These are phyloP conservation scores for Aradophagus sp. DNA, from an alignment of 1,140 invertebrate genomes.

Conservation along the genomic window DNA sequence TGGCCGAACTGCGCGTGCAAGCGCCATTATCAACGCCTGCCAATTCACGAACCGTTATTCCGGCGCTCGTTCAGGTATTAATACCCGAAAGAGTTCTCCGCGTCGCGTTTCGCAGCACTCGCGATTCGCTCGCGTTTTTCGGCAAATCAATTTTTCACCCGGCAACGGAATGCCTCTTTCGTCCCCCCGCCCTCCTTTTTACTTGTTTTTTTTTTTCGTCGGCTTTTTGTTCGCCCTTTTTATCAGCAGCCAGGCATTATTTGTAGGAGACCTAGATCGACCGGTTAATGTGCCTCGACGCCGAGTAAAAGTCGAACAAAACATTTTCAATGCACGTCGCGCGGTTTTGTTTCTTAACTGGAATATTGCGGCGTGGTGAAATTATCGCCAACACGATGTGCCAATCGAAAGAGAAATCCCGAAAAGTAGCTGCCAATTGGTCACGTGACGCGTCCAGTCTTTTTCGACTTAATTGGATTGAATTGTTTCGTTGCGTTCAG, in stretches of 20 bases:
- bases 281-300: slow-evolving; percentile 21
- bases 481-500: too few species aligned
- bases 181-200: not conserved
- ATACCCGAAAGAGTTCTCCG: too few species aligned
- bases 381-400: slow-evolving; percentile 8
- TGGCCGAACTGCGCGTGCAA: slow-evolving; percentile 34
- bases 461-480: too few species aligned
- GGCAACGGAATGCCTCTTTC: too few species aligned
- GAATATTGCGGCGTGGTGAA: slow-evolving; percentile 30
- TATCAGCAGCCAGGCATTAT: slow-evolving; percentile 5
- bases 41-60: slow-evolving; percentile 57
- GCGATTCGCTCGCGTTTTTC: too few species aligned
- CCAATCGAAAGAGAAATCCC: slow-evolving; percentile 30
- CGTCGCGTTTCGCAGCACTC: slow-evolving; percentile 36
- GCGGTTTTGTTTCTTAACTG: slow-evolving; percentile 44
- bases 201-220: slow-evolving; percentile 14
- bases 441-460: too few species aligned
- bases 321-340: slow-evolving; percentile 25
- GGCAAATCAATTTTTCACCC: too few species aligned
- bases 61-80: slow-evolving; percentile 48
- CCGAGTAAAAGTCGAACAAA: slow-evolving; percentile 49
- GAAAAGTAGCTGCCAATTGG: too few species aligned
- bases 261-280: slow-evolving; percentile 40
- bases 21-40: slow-evolving; percentile 52
- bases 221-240: too few species aligned